A percentile compares a stretch with the other conserved stretches of the same genome.
Evolutionary conservation across 2,797 vertebrate species (phyloP).

Genomic region (Neosalanx taihuensis): DNA sequence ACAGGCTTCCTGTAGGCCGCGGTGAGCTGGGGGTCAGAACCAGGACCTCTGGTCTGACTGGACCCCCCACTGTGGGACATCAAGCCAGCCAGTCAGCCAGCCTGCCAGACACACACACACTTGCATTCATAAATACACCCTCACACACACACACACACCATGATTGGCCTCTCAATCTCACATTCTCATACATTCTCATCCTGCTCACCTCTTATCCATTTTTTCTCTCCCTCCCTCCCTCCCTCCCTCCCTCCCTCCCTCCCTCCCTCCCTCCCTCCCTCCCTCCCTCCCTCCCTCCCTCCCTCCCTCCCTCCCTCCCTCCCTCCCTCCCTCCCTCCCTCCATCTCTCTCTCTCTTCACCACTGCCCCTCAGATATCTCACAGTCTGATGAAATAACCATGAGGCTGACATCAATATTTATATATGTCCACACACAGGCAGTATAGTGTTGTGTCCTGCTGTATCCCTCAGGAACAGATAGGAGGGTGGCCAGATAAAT

Average conservation of each 20-base stretch:
- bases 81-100: no score
- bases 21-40: background rate
- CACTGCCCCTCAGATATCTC: background rate
- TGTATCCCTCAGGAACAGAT: constrained; percentile 4
- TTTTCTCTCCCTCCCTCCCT: background rate
- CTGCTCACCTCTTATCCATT: background rate
- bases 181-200: background rate
- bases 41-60: no score
- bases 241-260: background rate
- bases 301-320: background rate
- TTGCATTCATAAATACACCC: background rate
- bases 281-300: background rate
- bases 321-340: constrained; percentile 1
- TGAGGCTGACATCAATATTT: constrained; percentile 71
- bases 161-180: no score
- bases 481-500: constrained; percentile 20
- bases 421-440: constrained; percentile 40
- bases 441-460: constrained; percentile 42
- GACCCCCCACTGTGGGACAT: no score
- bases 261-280: background rate
- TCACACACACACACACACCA: background rate
- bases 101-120: constrained; percentile 8
- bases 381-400: constrained; percentile 69
- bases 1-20: no score
- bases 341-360: background rate